Base-by-base conservation (phyloP, 2,888 invertebrate species). In the Lasius platythorax region DNA sequence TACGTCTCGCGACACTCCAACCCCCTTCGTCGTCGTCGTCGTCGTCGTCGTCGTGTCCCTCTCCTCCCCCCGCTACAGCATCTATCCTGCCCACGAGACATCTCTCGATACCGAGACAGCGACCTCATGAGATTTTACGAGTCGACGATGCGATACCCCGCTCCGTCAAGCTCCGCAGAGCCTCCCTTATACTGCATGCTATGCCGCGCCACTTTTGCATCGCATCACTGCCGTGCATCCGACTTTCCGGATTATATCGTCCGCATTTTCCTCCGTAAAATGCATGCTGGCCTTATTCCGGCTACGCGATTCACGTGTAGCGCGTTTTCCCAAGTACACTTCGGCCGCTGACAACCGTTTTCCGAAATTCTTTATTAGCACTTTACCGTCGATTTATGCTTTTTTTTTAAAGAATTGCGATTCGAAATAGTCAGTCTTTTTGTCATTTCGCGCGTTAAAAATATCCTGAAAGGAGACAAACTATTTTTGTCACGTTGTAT, bases 91-190 rank as follows among this genome's bases (percentile, higher is more conserved):
- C 56, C 43, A 43, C 74, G 73, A 85, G 56, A 68, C 78, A 50
- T 66, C 56, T 64, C 46, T 56, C 83, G 73, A 72, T 81, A 64
- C 70, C 64, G 66, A 82, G 68, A 70, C 74, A 67, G 68, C 83
- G 74, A 87, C 82, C 87, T 76, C 87, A 74, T 64, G 79, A 82
- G 85, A 85, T 87, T 87, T 87, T 87, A 87, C 79, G 87, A 87
- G 78, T 75, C 85, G 70, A 53, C 70, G 85, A 84, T 66, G 86
- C 67, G 84, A 86, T 86, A 82, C 66, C 72, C 61, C 72, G 9
- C 6, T 33, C 58, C 28, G 23, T 81, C 61, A 37, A 72, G 18
- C 61, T 40, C 46, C 46, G 23, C 15, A 30, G 15, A 68, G 9
- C 40, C 70, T 28, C 4, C 23, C 50, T 56, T 11, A 43, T 11